Conservation (phyloP, 53 echinoderm and acorn worm genomes). For the Apostichopus leukothele region DNA sequence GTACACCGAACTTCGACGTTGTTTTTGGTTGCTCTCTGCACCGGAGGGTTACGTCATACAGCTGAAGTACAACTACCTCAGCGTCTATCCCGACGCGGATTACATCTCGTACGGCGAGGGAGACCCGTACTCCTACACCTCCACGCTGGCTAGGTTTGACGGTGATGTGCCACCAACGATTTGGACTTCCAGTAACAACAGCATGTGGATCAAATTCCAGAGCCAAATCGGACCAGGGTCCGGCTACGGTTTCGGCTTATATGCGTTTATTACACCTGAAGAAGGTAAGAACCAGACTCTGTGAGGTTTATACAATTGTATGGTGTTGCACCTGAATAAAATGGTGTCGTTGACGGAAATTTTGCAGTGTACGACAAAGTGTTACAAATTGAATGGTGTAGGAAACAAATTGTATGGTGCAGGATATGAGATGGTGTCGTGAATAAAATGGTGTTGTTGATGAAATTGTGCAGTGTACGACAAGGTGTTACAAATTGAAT, state of each 20-base stretch:
- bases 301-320: no score
- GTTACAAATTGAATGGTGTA: no score
- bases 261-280: neutral
- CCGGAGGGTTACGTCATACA: slow-evolving; percentile 26
- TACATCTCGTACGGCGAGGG: slow-evolving; percentile 10
- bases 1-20: slow-evolving; percentile 7
- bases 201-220: slow-evolving; percentile 18
- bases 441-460: no score
- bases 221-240: neutral
- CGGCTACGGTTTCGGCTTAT: neutral
- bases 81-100: neutral
- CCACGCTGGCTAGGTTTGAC: neutral
- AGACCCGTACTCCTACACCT: slow-evolving; percentile 6
- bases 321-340: no score
- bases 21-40: neutral
- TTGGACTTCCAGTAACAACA: neutral
- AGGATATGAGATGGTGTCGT: no score
- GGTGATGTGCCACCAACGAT: neutral
- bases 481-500: no score
- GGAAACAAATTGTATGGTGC: no score
- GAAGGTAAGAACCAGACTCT: neutral
- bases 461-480: no score
- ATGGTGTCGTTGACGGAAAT: no score
- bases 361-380: no score
- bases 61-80: neutral